phyloP scores from a whole-genome alignment of 2,888 invertebrate genomes.

The Acheta domesticus region DNA sequence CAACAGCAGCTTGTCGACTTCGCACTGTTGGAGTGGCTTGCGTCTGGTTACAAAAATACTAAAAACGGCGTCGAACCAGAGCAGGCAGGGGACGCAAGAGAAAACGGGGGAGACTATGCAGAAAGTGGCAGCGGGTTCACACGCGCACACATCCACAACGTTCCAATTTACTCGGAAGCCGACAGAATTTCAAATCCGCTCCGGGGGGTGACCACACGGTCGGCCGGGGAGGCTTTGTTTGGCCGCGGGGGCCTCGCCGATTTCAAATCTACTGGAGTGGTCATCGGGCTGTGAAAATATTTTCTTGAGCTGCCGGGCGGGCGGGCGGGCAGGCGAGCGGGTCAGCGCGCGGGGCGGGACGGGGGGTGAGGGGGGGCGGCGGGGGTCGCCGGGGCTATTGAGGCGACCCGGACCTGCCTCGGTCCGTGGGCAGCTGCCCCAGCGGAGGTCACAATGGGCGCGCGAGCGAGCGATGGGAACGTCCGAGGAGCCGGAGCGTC shows the following conservation, averaged over 20 bases:
- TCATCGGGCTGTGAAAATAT: conserved; percentile 18
- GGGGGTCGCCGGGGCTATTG: background rate
- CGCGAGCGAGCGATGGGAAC: background rate
- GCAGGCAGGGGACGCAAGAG: too few species aligned
- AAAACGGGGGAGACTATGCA: too few species aligned
- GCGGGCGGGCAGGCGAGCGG: background rate
- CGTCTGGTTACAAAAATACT: too few species aligned
- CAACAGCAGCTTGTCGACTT: too few species aligned
- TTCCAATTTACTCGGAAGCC: background rate
- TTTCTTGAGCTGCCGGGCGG: background rate
- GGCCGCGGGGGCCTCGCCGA: background rate
- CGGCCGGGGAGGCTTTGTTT: background rate
- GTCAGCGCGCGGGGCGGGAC: background rate
- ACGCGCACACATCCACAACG: background rate
- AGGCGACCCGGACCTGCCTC: conserved; percentile 8
- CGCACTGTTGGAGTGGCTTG: too few species aligned
- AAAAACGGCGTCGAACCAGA: too few species aligned
- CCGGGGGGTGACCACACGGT: background rate
- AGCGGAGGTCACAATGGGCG: background rate
- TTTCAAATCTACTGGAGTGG: conserved; percentile 18
- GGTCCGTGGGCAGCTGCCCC: conserved; percentile 1
- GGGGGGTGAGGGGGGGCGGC: background rate
- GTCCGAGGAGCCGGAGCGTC: background rate
- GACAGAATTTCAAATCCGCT: conserved; percentile 18
- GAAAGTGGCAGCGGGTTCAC: too few species aligned